Evolutionary conservation across 2,888 invertebrate genomes (phyloP).

Genomic region (Stenodema calcarata): DNA sequence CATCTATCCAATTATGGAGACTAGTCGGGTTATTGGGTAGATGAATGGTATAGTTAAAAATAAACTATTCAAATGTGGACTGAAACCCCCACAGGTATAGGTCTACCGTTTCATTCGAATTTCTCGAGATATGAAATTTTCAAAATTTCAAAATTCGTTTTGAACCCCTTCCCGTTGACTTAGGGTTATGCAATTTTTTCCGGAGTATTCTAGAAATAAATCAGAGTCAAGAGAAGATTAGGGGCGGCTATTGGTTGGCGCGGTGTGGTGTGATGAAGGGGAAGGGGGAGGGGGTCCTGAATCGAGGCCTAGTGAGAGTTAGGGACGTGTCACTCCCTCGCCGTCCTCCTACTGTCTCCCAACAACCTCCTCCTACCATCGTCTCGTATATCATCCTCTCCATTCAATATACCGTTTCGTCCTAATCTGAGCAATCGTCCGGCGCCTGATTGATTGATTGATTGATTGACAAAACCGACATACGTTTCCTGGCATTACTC

Average conservation of each 20-base stretch:
- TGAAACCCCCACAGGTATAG: too few relatives aligned
- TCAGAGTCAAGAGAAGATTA: background rate
- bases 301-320: background rate
- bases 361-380: background rate
- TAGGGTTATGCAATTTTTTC: too few relatives aligned
- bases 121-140: too few relatives aligned
- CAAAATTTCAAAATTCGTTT: too few relatives aligned
- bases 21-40: too few relatives aligned
- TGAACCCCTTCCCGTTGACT: too few relatives aligned
- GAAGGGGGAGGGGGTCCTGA: background rate
- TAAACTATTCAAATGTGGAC: too few relatives aligned
- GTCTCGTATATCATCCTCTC: background rate
- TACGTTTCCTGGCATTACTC: background rate
- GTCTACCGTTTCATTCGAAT: too few relatives aligned
- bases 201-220: constrained; percentile 19
- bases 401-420: constrained; percentile 14
- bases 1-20: too few relatives aligned
- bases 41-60: too few relatives aligned
- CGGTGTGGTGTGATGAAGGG: too few relatives aligned
- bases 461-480: background rate
- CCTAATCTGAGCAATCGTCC: background rate
- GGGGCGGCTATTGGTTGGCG: background rate
- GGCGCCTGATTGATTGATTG: background rate
- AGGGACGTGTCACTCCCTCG: background rate
- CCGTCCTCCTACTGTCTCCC: background rate